Conservation (phyloP, 2,888 invertebrate genomes). For the Euclidia mi region DNA sequence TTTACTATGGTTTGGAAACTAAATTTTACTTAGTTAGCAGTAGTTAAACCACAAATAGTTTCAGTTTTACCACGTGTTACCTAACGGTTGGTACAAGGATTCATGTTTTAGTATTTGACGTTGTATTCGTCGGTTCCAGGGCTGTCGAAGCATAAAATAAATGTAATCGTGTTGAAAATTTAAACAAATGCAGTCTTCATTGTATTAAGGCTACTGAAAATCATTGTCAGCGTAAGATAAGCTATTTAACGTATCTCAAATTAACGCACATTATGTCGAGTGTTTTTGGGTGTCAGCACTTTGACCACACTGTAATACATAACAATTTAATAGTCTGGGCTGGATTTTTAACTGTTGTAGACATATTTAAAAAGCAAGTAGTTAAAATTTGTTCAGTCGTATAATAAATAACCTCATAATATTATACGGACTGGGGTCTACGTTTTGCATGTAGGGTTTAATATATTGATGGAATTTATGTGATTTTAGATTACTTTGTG, state of each 20-base stretch:
- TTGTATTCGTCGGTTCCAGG: conserved; percentile 64
- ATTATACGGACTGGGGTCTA: no score
- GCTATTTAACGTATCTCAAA: conserved; percentile 21
- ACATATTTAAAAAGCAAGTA: no score
- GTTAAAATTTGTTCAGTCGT: no score
- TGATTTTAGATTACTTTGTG: conserved; percentile 45
- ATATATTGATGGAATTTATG: conserved; percentile 22
- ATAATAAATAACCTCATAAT: conserved; percentile 4
- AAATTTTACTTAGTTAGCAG: conserved; percentile 9
- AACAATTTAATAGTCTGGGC: not conserved
- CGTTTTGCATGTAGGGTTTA: conserved; percentile 2
- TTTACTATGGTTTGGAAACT: conserved; percentile 29
- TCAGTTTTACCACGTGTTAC: conserved; percentile 12
- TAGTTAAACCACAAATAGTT: conserved; percentile 24
- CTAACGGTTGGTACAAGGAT: conserved; percentile 27
- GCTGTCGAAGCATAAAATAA: conserved; percentile 72
- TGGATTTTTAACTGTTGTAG: not conserved
- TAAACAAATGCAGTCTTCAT: conserved; percentile 54
- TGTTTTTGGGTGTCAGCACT: conserved; percentile 35
- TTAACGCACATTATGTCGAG: conserved; percentile 33
- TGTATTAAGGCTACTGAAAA: conserved; percentile 29
- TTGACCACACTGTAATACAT: not conserved
- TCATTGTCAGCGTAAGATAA: conserved; percentile 40
- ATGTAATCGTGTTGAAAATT: conserved; percentile 70
- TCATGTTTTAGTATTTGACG: conserved; percentile 4